Evolutionary conservation across 2,113 vertebrate species (phyloP).

Genomic region (Porphyrio hochstetteri): DNA sequence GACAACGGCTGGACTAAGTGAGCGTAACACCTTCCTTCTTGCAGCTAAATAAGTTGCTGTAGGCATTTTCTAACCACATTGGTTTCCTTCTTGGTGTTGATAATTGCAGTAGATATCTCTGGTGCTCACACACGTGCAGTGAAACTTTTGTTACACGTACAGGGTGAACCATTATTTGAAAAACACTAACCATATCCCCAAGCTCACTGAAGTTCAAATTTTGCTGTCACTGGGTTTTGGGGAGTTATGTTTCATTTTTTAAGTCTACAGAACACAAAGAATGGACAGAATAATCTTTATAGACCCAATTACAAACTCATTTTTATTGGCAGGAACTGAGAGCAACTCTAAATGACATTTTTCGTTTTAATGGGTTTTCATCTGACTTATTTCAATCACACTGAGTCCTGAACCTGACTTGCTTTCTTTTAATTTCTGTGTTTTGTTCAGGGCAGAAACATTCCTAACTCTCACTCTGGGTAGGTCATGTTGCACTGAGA

Average conservation of each 20-base stretch:
- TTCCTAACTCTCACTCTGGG: neutral
- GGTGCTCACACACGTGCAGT: neutral
- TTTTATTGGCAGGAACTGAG: neutral
- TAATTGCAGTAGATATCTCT: neutral
- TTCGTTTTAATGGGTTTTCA: neutral
- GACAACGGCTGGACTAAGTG: neutral
- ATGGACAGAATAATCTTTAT: neutral
- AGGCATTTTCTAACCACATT: neutral
- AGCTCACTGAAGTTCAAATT: neutral
- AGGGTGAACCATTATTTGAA: neutral
- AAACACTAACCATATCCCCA: neutral
- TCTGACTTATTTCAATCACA: neutral
- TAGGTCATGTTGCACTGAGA: slow-evolving; percentile 20
- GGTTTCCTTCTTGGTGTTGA: neutral
- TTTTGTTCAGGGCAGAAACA: slow-evolving; percentile 1
- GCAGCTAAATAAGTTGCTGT: neutral
- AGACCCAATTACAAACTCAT: neutral
- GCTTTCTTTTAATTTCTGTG: neutral
- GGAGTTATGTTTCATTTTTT: neutral
- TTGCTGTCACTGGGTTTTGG: neutral
- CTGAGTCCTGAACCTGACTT: neutral
- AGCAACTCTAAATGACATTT: neutral
- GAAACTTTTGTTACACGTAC: neutral
- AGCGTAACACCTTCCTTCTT: neutral
- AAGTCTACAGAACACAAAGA: neutral